A percentile compares a stretch with the other conserved stretches of the same genome.
These are phyloP conservation scores for Spinibarbus caldwelli DNA, from an alignment of 2,797 vertebrate species.

Conservation along the genomic window DNA sequence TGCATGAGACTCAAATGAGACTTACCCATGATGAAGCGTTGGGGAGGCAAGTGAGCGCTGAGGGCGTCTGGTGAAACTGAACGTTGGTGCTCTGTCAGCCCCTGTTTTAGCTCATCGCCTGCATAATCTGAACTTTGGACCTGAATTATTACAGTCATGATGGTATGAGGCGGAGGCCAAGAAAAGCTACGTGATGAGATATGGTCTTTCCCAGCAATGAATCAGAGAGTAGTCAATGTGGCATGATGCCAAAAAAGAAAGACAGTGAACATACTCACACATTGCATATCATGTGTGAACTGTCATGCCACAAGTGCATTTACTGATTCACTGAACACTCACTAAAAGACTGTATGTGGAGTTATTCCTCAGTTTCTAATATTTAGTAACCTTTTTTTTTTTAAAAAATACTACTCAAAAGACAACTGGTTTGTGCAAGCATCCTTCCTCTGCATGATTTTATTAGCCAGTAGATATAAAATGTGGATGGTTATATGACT, in stretches of 20 bases:
- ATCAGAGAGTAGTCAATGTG: neutral
- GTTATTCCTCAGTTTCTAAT: neutral
- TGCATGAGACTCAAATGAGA: neutral
- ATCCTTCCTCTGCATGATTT: neutral
- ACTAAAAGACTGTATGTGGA: neutral
- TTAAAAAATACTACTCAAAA: neutral
- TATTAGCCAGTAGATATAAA: neutral
- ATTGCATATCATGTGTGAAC: neutral
- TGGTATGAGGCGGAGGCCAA: neutral
- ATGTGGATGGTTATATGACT: neutral
- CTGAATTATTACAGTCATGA: conserved; percentile 57
- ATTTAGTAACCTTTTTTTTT: neutral
- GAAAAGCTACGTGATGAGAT: neutral
- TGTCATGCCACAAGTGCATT: neutral
- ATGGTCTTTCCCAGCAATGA: conserved; percentile 3
- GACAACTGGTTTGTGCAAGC: neutral
- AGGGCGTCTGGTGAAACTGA: conserved; percentile 59
- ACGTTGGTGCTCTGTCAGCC: neutral
- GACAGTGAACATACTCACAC: neutral
- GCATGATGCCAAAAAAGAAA: neutral
- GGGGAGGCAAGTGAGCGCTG: conserved; percentile 46
- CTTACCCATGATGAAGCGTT: conserved; percentile 42
- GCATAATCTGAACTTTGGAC: conserved; percentile 67
- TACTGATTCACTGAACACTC: conserved; percentile 1
- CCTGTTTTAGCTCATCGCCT: conserved; percentile 55